Conservation (phyloP, 2,888 invertebrate genomes). For the Melanotus villosus region DNA sequence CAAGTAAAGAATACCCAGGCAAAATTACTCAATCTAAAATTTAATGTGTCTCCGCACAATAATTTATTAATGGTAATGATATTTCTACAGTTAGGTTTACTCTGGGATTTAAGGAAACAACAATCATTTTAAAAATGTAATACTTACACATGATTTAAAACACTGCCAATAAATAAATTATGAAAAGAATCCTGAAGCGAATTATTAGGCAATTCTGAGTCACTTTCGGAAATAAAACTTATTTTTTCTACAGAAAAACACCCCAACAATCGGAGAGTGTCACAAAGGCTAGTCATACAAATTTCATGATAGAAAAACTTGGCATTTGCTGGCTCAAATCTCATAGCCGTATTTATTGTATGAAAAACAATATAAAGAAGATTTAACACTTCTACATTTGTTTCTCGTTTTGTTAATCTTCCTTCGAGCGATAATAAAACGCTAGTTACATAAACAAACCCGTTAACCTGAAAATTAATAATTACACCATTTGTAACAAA, state of each 20-base stretch:
- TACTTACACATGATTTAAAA: constrained; percentile 78
- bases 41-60: too few relatives aligned
- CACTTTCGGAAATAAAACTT: constrained; percentile 59
- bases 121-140: constrained; percentile 18
- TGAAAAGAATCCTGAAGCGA: constrained; percentile 72
- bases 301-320: constrained; percentile 99
- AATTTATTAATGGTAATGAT: too few relatives aligned
- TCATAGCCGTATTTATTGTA: constrained; percentile 96
- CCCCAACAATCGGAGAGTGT: constrained; percentile 91
- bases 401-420: constrained; percentile 73
- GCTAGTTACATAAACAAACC: constrained; percentile 97
- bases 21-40: too few relatives aligned
- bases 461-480: constrained; percentile 85
- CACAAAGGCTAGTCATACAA: constrained; percentile 93
- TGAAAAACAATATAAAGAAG: constrained; percentile 92
- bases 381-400: constrained; percentile 77
- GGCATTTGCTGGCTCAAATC: constrained; percentile 99
- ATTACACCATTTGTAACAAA: too few relatives aligned
- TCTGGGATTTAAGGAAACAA: too few relatives aligned
- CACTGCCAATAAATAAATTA: constrained; percentile 82
- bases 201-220: constrained; percentile 48
- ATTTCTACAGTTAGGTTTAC: too few relatives aligned
- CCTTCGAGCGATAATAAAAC: constrained; percentile 94
- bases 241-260: constrained; percentile 77
- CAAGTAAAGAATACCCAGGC: too few relatives aligned